Evolutionary conservation across 2,113 vertebrate species (phyloP).

Genomic region (Apistogramma diplotaenia): DNA sequence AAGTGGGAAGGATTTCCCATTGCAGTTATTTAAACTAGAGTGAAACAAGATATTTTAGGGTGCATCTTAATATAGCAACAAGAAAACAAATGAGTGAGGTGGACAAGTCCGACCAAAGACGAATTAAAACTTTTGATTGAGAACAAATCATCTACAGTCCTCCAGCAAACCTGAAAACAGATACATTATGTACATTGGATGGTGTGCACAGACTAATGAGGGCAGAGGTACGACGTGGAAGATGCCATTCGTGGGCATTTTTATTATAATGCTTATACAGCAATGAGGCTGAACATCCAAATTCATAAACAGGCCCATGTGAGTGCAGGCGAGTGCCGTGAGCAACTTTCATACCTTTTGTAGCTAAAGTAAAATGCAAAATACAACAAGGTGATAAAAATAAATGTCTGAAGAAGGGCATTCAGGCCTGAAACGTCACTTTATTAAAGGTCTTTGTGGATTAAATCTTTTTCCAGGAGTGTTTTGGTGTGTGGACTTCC

Average conservation of each 20-base stretch:
- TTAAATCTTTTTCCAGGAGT: too few species aligned
- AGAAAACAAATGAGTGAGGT: slow-evolving; percentile 37
- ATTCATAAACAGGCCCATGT: background rate
- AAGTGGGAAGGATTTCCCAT: slow-evolving; percentile 59
- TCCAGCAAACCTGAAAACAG: slow-evolving; percentile 69
- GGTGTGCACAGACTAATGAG: slow-evolving; percentile 61
- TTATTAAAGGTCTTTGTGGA: too few species aligned
- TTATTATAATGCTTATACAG: background rate
- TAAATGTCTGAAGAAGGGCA: too few species aligned
- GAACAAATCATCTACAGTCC: slow-evolving; percentile 72
- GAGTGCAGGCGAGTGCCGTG: background rate
- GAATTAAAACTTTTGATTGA: slow-evolving; percentile 65
- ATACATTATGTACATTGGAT: slow-evolving; percentile 70
- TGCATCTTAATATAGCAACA: slow-evolving; percentile 55
- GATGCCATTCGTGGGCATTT: background rate
- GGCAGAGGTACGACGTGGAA: slow-evolving; percentile 5
- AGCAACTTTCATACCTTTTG: too few species aligned
- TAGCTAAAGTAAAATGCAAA: too few species aligned
- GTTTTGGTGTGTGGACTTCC: too few species aligned
- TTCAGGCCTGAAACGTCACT: too few species aligned
- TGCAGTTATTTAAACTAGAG: slow-evolving; percentile 58
- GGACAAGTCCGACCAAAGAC: slow-evolving; percentile 59
- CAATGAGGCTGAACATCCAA: background rate
- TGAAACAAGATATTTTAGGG: slow-evolving; percentile 37
- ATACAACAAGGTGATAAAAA: too few species aligned